Conservation (phyloP, 92 coral and sea anemone species). For the Palythoa grandis region DNA sequence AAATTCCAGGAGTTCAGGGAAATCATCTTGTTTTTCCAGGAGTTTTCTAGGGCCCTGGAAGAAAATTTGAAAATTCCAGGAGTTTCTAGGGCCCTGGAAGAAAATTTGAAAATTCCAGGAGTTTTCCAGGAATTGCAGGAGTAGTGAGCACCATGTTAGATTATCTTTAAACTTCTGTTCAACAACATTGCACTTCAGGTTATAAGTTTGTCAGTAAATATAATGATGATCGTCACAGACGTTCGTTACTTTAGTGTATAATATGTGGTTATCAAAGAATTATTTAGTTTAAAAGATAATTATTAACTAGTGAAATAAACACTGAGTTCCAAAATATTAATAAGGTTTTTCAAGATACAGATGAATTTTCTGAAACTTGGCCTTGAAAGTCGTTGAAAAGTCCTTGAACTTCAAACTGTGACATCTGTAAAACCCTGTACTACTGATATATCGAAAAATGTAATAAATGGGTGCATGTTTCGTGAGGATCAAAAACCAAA, state of each 20-base stretch:
- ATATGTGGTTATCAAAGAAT: neutral
- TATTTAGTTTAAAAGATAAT: no score
- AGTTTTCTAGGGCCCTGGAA: no score
- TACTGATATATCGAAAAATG: neutral
- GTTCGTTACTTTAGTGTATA: constrained; percentile 1
- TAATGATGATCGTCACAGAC: neutral
- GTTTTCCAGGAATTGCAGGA: neutral
- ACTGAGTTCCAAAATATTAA: neutral
- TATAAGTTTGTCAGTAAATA: neutral
- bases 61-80: neutral
- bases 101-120: neutral
- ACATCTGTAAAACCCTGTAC: neutral
- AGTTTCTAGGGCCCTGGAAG: no score
- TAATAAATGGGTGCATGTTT: neutral
- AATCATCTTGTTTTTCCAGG: no score
- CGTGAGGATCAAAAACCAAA: neutral
- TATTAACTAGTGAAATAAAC: neutral
- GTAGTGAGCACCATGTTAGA: neutral
- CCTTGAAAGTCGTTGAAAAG: neutral
- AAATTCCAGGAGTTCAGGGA: no score
- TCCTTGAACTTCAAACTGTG: neutral
- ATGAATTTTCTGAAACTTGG: neutral
- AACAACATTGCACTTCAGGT: no score
- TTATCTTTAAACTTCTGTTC: no score
- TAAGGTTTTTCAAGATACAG: neutral